Conservation (phyloP, 1,140 invertebrate genomes). For the Drosophila yakuba region DNA sequence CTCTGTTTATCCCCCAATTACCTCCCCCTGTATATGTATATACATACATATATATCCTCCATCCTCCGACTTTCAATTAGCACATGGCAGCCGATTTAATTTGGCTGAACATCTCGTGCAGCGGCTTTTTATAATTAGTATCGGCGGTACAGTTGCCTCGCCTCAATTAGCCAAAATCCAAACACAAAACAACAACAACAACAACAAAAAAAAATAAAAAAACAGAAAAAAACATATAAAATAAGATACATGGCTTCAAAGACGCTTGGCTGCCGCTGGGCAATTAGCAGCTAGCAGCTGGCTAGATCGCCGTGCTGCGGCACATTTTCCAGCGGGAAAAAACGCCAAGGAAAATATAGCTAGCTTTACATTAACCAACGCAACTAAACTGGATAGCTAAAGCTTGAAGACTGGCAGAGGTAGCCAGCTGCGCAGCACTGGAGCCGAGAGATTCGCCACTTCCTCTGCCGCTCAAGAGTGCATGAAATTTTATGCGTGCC, state of each 20-base stretch:
- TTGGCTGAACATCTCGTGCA: conserved; percentile 69
- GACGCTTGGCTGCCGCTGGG: conserved; percentile 36
- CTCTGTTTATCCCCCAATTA: background rate
- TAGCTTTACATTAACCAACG: background rate
- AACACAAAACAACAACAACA: too few species aligned
- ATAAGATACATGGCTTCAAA: conserved; percentile 27
- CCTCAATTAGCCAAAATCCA: conserved; percentile 64
- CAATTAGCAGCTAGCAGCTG: conserved; percentile 55
- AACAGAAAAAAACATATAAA: conserved; percentile 1
- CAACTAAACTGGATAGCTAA: too few species aligned
- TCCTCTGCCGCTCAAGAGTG: conserved; percentile 71
- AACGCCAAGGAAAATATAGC: background rate
- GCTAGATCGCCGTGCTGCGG: conserved; percentile 15
- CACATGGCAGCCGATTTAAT: conserved; percentile 51
- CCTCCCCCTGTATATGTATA: too few species aligned
- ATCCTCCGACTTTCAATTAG: conserved; percentile 33
- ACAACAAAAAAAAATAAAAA: background rate
- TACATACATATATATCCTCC: background rate
- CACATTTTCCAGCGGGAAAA: background rate
- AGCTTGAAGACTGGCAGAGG: background rate
- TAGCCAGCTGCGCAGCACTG: background rate
- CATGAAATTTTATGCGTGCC: conserved; percentile 83
- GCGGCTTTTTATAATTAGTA: conserved; percentile 65
- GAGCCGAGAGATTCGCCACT: conserved; percentile 25
- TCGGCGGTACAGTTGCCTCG: conserved; percentile 69